Evolutionary conservation across 2,888 invertebrate genomes (phyloP), one percentile per base, ranked within the genome.

Genomic region (Idaea aversata): DNA sequence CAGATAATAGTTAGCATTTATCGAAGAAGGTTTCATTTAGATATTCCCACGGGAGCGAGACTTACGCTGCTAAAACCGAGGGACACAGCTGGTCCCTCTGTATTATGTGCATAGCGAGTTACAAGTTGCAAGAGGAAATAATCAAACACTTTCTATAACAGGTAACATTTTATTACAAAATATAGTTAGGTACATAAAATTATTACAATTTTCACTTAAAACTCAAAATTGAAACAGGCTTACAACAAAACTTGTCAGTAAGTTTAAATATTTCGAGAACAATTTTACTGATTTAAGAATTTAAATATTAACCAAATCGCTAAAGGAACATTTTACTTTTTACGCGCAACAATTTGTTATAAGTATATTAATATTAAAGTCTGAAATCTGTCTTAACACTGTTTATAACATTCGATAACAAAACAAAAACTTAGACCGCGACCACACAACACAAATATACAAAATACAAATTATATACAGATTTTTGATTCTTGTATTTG

Each of bases 131-230:
- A 25, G 34, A 36, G 62, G 64, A 47, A 68, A 67, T 68, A 67
- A 74, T 71, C 75, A 69, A 70, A 16, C 25, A 58, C 62, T 25
- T 65, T 61, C 69, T 71, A 75, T 81, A 87, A 87, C 83, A 85
- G 86, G 85, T 85, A 87, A 82, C 86, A 75, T 72, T 87, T 83
- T 85, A 86, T 83, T 87, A 82, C 75, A 47, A 84, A 85, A 85
- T 83, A 80, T 77, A 69, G 77, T 77, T 80, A 69, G 77, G 76
- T 80, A 82, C 81, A 84, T 83, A 84, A 85, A 78, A 75, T 82
- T 82, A 78, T 80, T 81, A 82, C 75, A 84, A 86, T 85, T 84
- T 85, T 83, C 82, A 75, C 85, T 86, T 85, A 86, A 75, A 79
- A 79, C 47, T 82, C 83, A 82, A 81, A 83, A 83, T 76, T 81